Conservation (phyloP, 2,888 invertebrate species). For the Sinohyriopsis cumingii region DNA sequence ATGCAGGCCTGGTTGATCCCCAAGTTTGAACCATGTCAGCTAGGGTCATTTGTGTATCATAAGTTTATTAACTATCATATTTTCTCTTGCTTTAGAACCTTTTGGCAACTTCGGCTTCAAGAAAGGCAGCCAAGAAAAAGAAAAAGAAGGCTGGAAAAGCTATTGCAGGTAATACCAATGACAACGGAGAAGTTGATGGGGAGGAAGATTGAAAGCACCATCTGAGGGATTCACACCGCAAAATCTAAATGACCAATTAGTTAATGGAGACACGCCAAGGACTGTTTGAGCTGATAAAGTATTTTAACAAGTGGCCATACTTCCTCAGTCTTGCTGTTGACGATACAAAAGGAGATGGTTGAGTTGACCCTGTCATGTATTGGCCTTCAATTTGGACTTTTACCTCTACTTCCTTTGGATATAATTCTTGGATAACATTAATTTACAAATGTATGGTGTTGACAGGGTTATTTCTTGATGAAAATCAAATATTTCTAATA, state of each 20-base stretch:
- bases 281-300: neutral
- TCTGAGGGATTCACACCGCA: neutral
- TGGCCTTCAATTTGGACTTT: no score
- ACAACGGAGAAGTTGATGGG: neutral
- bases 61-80: neutral
- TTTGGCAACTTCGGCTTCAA: slow-evolving; percentile 81
- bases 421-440: no score
- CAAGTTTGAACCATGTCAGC: neutral
- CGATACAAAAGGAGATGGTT: no score
- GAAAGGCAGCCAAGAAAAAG: slow-evolving; percentile 91
- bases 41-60: neutral
- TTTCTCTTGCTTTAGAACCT: slow-evolving; percentile 76
- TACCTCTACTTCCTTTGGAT: no score
- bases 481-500: no score
- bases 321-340: no score
- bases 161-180: slow-evolving; percentile 47
- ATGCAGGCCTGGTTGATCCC: no score
- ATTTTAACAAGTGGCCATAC: no score
- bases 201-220: slow-evolving; percentile 2
- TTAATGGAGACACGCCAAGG: neutral
- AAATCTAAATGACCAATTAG: neutral
- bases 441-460: no score
- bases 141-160: slow-evolving; percentile 87
- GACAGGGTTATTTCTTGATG: no score
- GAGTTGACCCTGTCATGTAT: no score